Percentiles rank a stretch among this genome's conserved stretches.
Evolutionary conservation across 2,113 vertebrate species (phyloP).

Genomic region (Anarrhichthys ocellatus): DNA sequence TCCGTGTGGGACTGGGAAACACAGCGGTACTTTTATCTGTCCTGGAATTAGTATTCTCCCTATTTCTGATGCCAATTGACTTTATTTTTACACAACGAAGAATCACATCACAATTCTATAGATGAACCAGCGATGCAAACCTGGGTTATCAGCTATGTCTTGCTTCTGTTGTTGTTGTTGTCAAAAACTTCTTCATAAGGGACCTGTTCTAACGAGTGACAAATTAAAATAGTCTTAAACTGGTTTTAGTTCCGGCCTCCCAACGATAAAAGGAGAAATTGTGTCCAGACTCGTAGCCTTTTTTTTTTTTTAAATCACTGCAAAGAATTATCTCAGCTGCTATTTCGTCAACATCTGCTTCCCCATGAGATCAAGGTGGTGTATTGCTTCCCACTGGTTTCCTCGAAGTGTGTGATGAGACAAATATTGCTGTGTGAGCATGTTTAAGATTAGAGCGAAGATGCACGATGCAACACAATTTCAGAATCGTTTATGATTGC

Average conservation of each 20-base stretch:
- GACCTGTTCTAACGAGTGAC: not conserved
- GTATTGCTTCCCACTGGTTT: not conserved
- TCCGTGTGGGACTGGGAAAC: not conserved
- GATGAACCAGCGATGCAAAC: not conserved
- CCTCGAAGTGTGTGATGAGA: not conserved
- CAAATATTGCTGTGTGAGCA: not conserved
- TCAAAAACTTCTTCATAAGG: not conserved
- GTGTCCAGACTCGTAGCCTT: not conserved
- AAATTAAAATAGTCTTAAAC: not conserved
- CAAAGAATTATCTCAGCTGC: not conserved
- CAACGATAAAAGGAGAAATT: not conserved
- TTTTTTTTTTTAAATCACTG: not conserved
- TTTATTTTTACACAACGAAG: not conserved
- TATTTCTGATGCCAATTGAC: not conserved
- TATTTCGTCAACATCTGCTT: not conserved
- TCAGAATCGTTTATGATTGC: too few relatives aligned
- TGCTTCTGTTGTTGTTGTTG: slow-evolving; percentile 11
- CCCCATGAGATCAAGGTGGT: not conserved
- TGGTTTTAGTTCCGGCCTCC: not conserved
- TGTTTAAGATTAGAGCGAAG: not conserved
- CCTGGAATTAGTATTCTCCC: not conserved
- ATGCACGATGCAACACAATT: too few relatives aligned
- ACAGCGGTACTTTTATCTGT: not conserved
- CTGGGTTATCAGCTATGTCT: not conserved
- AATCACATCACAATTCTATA: not conserved